Conservation (phyloP, 2,888 invertebrate genomes). For the Tholera decimalis region DNA sequence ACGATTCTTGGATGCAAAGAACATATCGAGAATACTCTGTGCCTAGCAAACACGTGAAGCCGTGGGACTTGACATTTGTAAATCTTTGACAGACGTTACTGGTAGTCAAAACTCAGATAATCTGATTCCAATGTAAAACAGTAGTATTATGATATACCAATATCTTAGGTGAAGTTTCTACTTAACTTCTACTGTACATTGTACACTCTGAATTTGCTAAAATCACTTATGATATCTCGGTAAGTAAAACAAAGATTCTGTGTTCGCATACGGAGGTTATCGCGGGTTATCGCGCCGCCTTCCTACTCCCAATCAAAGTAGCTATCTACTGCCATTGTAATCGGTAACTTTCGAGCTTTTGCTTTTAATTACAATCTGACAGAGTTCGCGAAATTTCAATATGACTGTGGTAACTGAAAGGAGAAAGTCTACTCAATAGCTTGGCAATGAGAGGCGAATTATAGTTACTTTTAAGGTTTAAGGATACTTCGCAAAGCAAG, state of each 20-base stretch:
- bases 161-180: not conserved
- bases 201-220: slow-evolving; percentile 32
- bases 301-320: slow-evolving; percentile 64
- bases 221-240: slow-evolving; percentile 48
- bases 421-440: not conserved
- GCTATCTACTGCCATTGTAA: slow-evolving; percentile 57
- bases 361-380: slow-evolving; percentile 33
- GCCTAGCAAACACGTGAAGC: too few species aligned
- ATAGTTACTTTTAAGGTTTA: not conserved
- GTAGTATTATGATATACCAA: too few species aligned
- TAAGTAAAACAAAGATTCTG: slow-evolving; percentile 62
- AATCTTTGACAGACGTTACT: too few species aligned
- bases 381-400: not conserved
- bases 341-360: slow-evolving; percentile 56
- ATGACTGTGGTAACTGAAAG: not conserved
- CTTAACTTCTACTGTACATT: not conserved
- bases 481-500: not conserved
- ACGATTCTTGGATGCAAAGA: too few species aligned
- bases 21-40: too few species aligned
- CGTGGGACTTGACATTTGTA: too few species aligned
- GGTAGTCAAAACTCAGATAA: too few species aligned
- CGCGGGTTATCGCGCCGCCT: slow-evolving; percentile 60
- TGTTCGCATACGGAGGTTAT: slow-evolving; percentile 58
- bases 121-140: too few species aligned
- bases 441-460: not conserved